Percentiles rank a stretch among this genome's conserved stretches.
phyloP scores from a whole-genome alignment of 2,797 vertebrate species.

The Xenopus petersii region DNA sequence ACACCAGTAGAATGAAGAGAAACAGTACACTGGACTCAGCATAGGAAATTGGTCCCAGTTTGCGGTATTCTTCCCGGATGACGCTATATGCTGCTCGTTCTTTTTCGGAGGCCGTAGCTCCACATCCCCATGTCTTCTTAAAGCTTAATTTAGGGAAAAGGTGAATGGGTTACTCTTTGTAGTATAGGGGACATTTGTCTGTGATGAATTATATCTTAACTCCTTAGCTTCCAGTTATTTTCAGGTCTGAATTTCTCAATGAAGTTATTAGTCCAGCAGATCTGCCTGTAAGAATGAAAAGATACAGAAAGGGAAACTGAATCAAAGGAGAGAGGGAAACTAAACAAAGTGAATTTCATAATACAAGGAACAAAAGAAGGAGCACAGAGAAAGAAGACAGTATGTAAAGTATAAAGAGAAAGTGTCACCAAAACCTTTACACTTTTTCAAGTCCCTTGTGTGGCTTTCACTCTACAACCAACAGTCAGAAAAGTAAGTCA shows the following conservation, averaged over 20 bases:
- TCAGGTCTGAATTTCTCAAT: conserved; percentile 26
- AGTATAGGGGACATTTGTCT: conserved; percentile 12
- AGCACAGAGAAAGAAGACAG: too few relatives aligned
- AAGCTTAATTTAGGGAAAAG: conserved; percentile 66
- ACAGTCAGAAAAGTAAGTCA: too few relatives aligned
- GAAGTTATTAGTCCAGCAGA: conserved; percentile 30
- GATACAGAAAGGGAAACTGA: conserved; percentile 39
- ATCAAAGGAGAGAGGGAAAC: conserved; percentile 23
- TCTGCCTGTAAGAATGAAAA: conserved; percentile 38
- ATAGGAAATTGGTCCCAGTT: conserved; percentile 81
- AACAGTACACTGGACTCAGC: conserved; percentile 82
- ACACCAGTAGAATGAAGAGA: conserved; percentile 79
- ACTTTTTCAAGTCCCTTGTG: too few relatives aligned
- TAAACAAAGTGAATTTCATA: background rate
- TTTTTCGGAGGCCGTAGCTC: conserved; percentile 65
- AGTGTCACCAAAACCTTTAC: too few relatives aligned
- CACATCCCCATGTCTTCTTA: conserved; percentile 80
- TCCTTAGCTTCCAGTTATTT: conserved; percentile 28
- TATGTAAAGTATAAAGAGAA: too few relatives aligned
- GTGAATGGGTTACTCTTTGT: conserved; percentile 29
- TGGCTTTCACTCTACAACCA: too few relatives aligned
- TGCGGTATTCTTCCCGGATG: conserved; percentile 77
- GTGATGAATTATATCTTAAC: conserved; percentile 15
- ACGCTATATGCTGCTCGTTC: conserved; percentile 77
- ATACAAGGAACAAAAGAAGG: too few relatives aligned